Evolutionary conservation across 2,113 vertebrate species (phyloP), one percentile per base, ranked within the genome.

Genomic region (Ceuthmochares aereus): DNA sequence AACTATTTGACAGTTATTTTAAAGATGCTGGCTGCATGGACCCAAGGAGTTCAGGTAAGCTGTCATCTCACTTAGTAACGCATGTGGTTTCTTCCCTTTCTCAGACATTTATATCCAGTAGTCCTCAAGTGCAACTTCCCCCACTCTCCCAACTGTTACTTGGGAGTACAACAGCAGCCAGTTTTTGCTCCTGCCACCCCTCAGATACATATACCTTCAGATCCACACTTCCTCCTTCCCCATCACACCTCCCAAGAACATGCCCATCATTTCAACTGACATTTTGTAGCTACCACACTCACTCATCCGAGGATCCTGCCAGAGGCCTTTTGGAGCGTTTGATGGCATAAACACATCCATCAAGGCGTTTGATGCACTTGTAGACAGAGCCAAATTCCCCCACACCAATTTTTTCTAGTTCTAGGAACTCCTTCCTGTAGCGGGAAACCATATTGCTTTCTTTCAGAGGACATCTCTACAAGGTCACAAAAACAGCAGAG

Each of bases 291-390:
- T 27, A 74, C 47, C 34, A 76, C 74, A 99, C 99, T 99, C 98
- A 99, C 99, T 99, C 99, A 72, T 99, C 98, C 3, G 98, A 98
- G 51, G 98, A 99, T 84, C 98, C 99, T 37, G 98, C 98, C 26
- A 99, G 97, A 62, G 99, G 98, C 81, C 97, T 98, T 25, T 98
- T 98, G 21, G 99, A 99, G 55, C 98, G 98, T 89, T 99, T 99
- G 87, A 99, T 98, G 95, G 99, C 99, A 42, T 99, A 99, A 95
- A 99, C 95, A 84, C 99, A 99, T 36, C 99, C 99, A 82, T 99
- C 99, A 82, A 99, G 98, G 90, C 99, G 98, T 97, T 99, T 99
- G 95, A 99, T 98, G 77, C 99, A 99, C 92, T 99, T 99, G 97
- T 98, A 99, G 89, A 99, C 99, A 1, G 98, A 97, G 60, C 99